Percentiles rank a stretch among this genome's conserved stretches.
Evolutionary conservation across 92 coral and sea anemone genomes (phyloP).

Genomic region (Siderastrea siderea): DNA sequence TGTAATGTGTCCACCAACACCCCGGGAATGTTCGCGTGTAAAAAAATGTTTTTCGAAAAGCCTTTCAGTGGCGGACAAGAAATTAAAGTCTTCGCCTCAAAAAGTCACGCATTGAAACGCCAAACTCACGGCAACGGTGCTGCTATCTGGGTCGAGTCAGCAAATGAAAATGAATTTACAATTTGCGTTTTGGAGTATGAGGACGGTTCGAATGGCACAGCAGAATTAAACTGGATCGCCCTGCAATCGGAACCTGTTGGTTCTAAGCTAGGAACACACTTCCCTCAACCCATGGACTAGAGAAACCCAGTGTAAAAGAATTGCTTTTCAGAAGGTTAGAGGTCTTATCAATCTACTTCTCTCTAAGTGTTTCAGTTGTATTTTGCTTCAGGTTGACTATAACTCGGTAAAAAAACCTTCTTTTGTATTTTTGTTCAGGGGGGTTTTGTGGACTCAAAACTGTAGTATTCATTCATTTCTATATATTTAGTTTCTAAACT

Average conservation of each 20-base stretch:
- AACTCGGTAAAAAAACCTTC: too few relatives aligned
- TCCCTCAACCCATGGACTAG: neutral
- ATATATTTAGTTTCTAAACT: too few relatives aligned
- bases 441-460: too few relatives aligned
- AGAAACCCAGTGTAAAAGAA: neutral
- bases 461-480: too few relatives aligned
- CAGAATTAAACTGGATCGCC: slow-evolving; percentile 12
- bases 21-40: neutral
- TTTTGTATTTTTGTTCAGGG: too few relatives aligned
- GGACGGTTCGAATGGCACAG: neutral
- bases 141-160: slow-evolving; percentile 17
- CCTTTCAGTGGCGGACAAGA: neutral
- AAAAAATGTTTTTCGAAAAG: neutral
- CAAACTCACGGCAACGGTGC: neutral
- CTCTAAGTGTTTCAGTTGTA: too few relatives aligned
- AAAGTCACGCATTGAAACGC: neutral
- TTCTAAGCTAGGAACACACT: neutral
- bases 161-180: neutral
- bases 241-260: slow-evolving; percentile 1
- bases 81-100: neutral
- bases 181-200: neutral
- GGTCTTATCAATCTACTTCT: too few relatives aligned
- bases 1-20: neutral
- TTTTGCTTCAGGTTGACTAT: too few relatives aligned
- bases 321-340: slow-evolving; percentile 1